phyloP scores from a whole-genome alignment of 2,888 invertebrate species.

The Platycheirus rosarum region DNA sequence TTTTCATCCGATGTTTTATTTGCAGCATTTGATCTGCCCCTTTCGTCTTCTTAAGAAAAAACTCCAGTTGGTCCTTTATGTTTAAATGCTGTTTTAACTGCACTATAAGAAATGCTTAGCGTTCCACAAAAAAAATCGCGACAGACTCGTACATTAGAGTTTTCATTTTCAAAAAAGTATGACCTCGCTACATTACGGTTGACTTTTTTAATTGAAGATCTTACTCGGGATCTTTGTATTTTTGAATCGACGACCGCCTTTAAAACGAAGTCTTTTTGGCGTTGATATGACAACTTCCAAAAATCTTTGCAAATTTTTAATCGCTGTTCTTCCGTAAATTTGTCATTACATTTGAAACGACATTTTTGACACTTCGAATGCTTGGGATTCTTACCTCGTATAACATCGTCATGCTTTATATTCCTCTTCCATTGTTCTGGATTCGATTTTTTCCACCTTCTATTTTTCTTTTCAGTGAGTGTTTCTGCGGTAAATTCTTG shows the following conservation, averaged over 20 bases:
- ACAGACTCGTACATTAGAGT: slow-evolving; percentile 40
- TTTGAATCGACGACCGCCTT: no score
- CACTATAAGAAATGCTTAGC: no score
- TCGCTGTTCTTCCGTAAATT: slow-evolving; percentile 39
- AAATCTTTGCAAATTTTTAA: slow-evolving; percentile 25
- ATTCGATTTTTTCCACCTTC: not conserved
- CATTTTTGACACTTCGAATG: not conserved
- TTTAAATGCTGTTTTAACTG: slow-evolving; percentile 9
- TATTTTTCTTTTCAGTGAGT: no score
- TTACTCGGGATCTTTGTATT: slow-evolving; percentile 35
- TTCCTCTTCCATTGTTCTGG: no score
- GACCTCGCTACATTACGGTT: slow-evolving; percentile 35
- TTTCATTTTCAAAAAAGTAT: no score
- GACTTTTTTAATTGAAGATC: slow-evolving; percentile 28
- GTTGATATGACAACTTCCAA: slow-evolving; percentile 43
- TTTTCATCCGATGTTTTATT: slow-evolving; percentile 42
- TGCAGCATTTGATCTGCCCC: slow-evolving; percentile 26
- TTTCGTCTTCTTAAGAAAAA: slow-evolving; percentile 33
- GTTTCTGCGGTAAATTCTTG: no score
- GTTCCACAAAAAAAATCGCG: no score
- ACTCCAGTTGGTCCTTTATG: slow-evolving; percentile 26
- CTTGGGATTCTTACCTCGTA: no score
- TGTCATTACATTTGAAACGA: slow-evolving; percentile 42
- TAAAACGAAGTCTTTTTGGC: no score
- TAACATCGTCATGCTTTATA: no score